Evolutionary conservation across 2,113 vertebrate genomes (phyloP).

Genomic region (Gnathonemus echidnorhynchus): DNA sequence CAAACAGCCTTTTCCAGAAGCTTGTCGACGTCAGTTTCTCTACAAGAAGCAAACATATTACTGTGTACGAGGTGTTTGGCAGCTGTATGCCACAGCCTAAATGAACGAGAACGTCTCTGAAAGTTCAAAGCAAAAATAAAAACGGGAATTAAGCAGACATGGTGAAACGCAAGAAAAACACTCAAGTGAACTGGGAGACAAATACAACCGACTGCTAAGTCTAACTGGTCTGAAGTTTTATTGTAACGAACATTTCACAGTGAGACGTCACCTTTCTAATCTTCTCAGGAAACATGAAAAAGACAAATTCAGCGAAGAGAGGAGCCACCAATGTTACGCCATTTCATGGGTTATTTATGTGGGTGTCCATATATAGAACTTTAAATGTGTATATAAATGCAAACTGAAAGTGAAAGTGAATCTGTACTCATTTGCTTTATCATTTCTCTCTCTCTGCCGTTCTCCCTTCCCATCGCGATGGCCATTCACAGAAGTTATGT

Average conservation of each 20-base stretch:
- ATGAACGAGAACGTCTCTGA: neutral
- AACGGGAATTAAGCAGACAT: neutral
- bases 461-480: neutral
- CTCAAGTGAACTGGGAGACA: neutral
- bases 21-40: neutral
- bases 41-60: neutral
- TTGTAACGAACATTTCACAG: slow-evolving; percentile 32
- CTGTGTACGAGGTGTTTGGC: neutral
- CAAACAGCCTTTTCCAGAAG: neutral
- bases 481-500: slow-evolving; percentile 51
- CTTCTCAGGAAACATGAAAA: neutral
- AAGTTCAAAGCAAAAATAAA: neutral
- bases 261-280: slow-evolving; percentile 36
- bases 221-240: neutral
- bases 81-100: neutral
- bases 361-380: neutral
- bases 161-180: neutral
- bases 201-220: neutral
- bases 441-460: neutral
- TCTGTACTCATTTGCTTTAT: neutral
- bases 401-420: neutral
- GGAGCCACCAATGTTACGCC: neutral
- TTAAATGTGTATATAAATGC: neutral
- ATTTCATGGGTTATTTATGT: neutral
- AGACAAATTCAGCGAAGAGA: neutral